Percentiles rank a stretch among this genome's conserved stretches.
Conservation (phyloP, 2,888 invertebrate genomes). For the Parnassius orleans region DNA sequence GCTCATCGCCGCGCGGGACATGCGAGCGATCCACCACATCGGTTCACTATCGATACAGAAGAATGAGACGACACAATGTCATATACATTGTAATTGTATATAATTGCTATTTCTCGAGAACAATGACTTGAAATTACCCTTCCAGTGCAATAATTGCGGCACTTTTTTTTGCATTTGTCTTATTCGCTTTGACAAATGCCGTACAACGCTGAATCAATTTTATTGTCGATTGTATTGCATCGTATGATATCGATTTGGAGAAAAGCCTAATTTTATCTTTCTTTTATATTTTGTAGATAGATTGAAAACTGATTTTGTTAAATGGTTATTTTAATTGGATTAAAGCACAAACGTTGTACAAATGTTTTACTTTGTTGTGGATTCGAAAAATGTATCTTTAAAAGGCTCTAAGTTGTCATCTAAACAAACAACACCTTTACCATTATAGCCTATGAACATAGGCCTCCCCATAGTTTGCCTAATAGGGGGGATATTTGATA, state of each 20-base stretch:
- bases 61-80: conserved; percentile 71
- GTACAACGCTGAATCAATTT: conserved; percentile 51
- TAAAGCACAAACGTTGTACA: no score
- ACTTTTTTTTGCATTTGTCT: conserved; percentile 58
- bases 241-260: conserved; percentile 32
- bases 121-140: conserved; percentile 77
- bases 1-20: conserved; percentile 50
- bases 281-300: conserved; percentile 11
- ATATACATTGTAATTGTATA: conserved; percentile 78
- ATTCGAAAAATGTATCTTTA: no score
- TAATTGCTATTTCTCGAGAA: conserved; percentile 79
- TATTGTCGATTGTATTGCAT: conserved; percentile 42
- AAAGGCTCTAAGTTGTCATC: no score
- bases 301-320: not conserved
- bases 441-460: no score
- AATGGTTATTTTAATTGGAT: no score
- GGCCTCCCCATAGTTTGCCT: no score
- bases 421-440: no score
- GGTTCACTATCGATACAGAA: conserved; percentile 69
- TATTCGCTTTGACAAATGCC: conserved; percentile 66
- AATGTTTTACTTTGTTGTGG: no score
- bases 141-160: conserved; percentile 75
- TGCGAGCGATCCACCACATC: conserved; percentile 60
- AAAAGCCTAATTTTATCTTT: conserved; percentile 23
- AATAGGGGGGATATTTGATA: no score